Evolutionary conservation across 2,113 vertebrate genomes (phyloP), one percentile per base, ranked within the genome.

Genomic region (Taxidea taxus): DNA sequence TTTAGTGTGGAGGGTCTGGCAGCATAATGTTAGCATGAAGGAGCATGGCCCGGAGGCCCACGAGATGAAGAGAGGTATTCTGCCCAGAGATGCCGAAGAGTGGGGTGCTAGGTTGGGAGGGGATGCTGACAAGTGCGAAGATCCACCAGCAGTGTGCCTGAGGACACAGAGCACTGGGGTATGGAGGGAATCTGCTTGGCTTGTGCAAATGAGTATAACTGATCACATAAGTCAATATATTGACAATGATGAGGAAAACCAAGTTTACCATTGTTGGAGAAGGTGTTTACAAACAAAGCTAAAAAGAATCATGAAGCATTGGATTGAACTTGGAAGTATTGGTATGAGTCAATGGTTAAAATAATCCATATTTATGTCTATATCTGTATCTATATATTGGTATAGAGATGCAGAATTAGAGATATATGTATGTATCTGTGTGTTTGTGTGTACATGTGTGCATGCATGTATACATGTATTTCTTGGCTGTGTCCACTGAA

Each of bases 61-160:
- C 9, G 64, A 62, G 39, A 4, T 14, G 20, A 7, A 20, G 20
- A 62, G 7, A 51, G 29, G 13, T 20, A 25, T 31, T 51, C 68
- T 21, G 7, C 10, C 42, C 11, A 14, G 37, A 77, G 68, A 54
- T 44, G 10, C 54, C n/a, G 18, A 21, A 5, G 27, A 42, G 34
- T 14, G 13, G 23, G 20, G 27, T 51, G 1, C 34, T 15, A 3
- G 2, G 2, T 3, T 6, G 27, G 16, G 23, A 85, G n/a, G 37
- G 86, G 39, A 34, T 60, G 23, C n/a, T 12, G 70, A 13, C 56
- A 66, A 15, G 3, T 18, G 4, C 4, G 29, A 58, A 34, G 13
- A 2, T 9, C 13, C n/a, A 10, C 21, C 3, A 13, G 3, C 34
- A 4, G 25, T 34, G 25, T 9, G 6, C 42, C 58, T 13, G 23